Conservation (phyloP, 2,888 invertebrate species). For the Iselma pallidipennis region DNA sequence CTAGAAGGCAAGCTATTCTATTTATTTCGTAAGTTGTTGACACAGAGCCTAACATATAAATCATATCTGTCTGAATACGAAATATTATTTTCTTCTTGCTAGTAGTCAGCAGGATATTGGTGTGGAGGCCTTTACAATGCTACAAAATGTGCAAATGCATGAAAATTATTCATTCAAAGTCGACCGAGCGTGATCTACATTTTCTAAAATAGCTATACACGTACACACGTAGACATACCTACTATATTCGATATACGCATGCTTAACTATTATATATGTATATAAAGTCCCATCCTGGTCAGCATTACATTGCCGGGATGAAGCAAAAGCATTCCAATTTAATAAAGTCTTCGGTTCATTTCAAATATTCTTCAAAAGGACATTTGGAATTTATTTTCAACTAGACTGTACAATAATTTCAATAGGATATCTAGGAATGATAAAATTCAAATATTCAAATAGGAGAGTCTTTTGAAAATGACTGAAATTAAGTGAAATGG, state of each 20-base stretch:
- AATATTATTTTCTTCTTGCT: slow-evolving; percentile 15
- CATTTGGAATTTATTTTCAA: background rate
- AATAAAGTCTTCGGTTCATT: background rate
- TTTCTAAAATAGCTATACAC: slow-evolving; percentile 10
- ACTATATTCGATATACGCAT: background rate
- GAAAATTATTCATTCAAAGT: slow-evolving; percentile 27
- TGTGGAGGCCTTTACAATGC: slow-evolving; percentile 13
- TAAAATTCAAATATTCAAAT: background rate
- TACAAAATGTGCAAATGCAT: slow-evolving; percentile 25
- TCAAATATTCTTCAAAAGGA: background rate
- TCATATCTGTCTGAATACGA: slow-evolving; percentile 32
- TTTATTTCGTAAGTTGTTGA: slow-evolving; percentile 40
- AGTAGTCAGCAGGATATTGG: slow-evolving; percentile 21
- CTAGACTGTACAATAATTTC: background rate
- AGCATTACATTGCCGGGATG: background rate
- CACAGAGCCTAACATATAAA: slow-evolving; percentile 37
- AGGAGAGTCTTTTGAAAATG: background rate
- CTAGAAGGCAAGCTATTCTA: slow-evolving; percentile 30
- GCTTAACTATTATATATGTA: background rate
- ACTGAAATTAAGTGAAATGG: too few species aligned
- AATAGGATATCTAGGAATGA: background rate
- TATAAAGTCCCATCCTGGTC: background rate
- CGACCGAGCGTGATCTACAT: slow-evolving; percentile 20
- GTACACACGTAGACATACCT: too few species aligned
- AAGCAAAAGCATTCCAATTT: background rate